Evolutionary conservation across 1,140 invertebrate species (phyloP).

Genomic region (Ericerus pela): DNA sequence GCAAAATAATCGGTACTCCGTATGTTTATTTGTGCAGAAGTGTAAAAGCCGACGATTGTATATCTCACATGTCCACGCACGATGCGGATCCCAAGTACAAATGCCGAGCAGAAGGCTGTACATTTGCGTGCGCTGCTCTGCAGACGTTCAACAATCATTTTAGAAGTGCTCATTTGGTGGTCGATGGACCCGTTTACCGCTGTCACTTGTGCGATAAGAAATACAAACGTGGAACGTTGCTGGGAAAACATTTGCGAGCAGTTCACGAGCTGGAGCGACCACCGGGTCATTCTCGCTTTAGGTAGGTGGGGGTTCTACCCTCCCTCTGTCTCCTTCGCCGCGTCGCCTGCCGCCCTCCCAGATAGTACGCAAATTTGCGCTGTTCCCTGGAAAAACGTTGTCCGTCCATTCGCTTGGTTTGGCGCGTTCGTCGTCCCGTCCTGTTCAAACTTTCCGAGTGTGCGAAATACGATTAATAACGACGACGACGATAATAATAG

Average conservation of each 20-base stretch:
- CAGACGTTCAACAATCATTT: background rate
- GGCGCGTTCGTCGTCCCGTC: no score
- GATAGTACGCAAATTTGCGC: no score
- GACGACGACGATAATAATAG: no score
- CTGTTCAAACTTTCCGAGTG: no score
- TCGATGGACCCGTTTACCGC: background rate
- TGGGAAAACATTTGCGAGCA: background rate
- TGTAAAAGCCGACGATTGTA: conserved; percentile 2
- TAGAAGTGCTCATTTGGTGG: background rate
- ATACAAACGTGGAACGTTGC: background rate
- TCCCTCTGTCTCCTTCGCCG: no score
- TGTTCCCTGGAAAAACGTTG: no score
- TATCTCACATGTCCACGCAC: background rate
- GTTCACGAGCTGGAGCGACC: background rate
- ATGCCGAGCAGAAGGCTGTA: background rate
- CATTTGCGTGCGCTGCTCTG: background rate
- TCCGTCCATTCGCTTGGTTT: no score
- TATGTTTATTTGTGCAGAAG: background rate
- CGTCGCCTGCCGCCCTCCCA: no score
- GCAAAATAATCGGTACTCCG: background rate
- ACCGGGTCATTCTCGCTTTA: conserved; percentile 1
- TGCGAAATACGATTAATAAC: no score
- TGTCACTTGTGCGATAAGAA: conserved; percentile 4
- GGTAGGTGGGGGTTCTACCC: no score
- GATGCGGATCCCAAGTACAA: background rate